Evolutionary conservation across 2,888 invertebrate species (phyloP).

Genomic region (Hipparchia sbordonii): DNA sequence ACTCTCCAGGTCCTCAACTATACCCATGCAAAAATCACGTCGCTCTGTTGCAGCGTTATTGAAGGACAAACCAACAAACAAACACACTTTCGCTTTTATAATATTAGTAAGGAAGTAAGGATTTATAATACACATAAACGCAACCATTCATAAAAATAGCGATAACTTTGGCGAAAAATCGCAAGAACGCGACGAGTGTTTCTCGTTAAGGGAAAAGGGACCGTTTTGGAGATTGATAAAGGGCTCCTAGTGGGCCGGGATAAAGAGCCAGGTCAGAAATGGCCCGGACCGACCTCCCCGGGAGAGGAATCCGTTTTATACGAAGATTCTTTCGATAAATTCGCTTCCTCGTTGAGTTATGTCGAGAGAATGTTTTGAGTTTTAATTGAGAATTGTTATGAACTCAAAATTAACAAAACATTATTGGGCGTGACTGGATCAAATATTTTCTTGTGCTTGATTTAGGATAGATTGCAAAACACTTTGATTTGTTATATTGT

Average conservation of each 20-base stretch:
- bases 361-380: constrained; percentile 6
- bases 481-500: not conserved
- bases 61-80: no score
- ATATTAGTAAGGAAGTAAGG: not conserved
- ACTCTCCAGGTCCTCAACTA: no score
- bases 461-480: no score
- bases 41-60: no score
- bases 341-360: constrained; percentile 19
- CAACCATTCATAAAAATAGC: constrained; percentile 1
- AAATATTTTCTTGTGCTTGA: no score
- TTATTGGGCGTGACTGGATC: no score
- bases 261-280: constrained; percentile 42
- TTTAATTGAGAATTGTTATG: constrained; percentile 9
- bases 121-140: constrained; percentile 2
- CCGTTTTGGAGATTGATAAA: constrained; percentile 62
- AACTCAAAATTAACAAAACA: not conserved
- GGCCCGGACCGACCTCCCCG: constrained; percentile 33
- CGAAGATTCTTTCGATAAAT: constrained; percentile 32
- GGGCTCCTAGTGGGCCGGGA: constrained; percentile 50
- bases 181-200: constrained; percentile 52
- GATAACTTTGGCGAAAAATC: constrained; percentile 23
- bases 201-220: constrained; percentile 57
- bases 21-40: no score
- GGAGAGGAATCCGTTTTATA: constrained; percentile 44
- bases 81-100: no score